phyloP scores from a whole-genome alignment of 2,113 vertebrate species.

The Hippocampus comes region DNA sequence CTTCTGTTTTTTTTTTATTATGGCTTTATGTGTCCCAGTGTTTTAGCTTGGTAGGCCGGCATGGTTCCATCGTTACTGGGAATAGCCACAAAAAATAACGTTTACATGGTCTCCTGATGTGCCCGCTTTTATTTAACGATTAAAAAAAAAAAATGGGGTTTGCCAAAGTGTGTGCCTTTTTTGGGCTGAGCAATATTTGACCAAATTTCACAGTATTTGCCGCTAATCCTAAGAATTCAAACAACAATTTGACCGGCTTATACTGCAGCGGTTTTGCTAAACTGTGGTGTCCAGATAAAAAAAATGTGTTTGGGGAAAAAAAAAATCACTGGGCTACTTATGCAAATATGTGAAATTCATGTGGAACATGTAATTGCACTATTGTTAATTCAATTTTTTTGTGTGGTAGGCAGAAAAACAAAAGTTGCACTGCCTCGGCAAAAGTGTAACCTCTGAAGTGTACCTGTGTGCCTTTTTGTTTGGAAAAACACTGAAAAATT shows the following conservation, averaged over 20 bases:
- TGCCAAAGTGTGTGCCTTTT: constrained; percentile 27
- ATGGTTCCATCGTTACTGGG: constrained; percentile 49
- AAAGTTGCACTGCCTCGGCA: constrained; percentile 76
- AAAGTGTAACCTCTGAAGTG: constrained; percentile 83
- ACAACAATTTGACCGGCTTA: constrained; percentile 8
- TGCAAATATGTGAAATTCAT: constrained; percentile 72
- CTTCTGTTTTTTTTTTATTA: constrained; percentile 45
- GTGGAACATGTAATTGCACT: constrained; percentile 73
- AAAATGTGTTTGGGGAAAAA: not conserved
- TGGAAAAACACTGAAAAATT: constrained; percentile 98
- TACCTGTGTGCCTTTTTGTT: constrained; percentile 78
- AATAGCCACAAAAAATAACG: constrained; percentile 50
- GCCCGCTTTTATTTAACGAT: constrained; percentile 15
- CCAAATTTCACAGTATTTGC: constrained; percentile 60
- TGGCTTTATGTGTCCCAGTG: constrained; percentile 56
- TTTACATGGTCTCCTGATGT: constrained; percentile 52
- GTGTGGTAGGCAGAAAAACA: constrained; percentile 47
- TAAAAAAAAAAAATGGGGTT: not conserved
- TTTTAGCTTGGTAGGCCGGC: constrained; percentile 45
- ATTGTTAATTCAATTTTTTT: constrained; percentile 36
- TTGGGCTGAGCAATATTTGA: constrained; percentile 57
- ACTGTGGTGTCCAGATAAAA: constrained; percentile 38
- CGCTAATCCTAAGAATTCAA: constrained; percentile 54
- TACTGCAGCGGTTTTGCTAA: constrained; percentile 15
- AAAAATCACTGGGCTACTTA: constrained; percentile 61